Percentiles rank a stretch among this genome's conserved stretches.
Conservation (phyloP, 2,113 vertebrate species). For the Myrmecobius fasciatus region DNA sequence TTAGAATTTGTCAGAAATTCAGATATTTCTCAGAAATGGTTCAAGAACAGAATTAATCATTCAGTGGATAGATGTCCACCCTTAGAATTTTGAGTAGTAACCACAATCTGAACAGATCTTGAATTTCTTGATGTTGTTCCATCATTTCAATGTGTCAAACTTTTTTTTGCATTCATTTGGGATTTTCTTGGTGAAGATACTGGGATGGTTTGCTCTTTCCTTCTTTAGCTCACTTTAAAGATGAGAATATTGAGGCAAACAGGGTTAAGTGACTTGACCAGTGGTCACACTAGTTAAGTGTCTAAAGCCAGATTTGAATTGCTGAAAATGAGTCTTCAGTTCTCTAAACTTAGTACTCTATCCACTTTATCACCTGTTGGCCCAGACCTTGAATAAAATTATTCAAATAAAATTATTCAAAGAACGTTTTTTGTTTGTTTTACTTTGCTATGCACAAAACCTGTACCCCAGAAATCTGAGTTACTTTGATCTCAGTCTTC, state of each 20-base stretch:
- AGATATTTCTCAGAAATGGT: conserved; percentile 9
- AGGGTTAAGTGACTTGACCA: neutral
- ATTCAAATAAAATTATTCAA: neutral
- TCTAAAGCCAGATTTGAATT: neutral
- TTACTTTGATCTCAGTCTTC: conserved; percentile 10
- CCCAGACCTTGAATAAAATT: neutral
- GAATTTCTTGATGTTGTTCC: neutral
- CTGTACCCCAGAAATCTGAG: neutral
- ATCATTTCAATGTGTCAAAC: neutral
- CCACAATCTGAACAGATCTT: neutral
- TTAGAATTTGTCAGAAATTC: neutral
- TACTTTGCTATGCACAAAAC: neutral
- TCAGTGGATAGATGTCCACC: neutral
- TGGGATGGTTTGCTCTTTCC: neutral
- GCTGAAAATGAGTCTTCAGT: neutral
- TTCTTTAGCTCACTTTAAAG: neutral
- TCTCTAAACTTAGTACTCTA: neutral
- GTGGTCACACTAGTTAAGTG: neutral
- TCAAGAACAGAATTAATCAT: neutral
- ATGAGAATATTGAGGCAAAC: neutral
- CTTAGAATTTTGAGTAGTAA: neutral
- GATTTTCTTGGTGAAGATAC: neutral
- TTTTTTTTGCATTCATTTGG: neutral
- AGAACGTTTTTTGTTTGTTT: neutral
- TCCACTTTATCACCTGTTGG: neutral